Evolutionary conservation across 2,113 vertebrate species (phyloP).

Genomic region (Deroptyus accipitrinus): DNA sequence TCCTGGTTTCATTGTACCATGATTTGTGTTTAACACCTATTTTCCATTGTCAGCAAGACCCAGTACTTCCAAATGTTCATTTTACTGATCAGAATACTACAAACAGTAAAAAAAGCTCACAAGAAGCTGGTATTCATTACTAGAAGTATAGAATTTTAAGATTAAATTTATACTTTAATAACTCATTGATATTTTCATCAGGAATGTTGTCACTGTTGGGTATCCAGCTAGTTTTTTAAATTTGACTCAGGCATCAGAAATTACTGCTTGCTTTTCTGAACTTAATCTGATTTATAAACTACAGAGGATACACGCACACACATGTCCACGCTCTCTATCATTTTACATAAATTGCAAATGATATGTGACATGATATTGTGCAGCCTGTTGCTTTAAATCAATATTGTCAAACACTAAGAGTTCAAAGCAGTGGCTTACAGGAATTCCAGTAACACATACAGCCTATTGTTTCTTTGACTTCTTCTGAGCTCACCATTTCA

Average conservation of each 20-base stretch:
- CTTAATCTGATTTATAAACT: conserved; percentile 53
- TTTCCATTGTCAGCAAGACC: conserved; percentile 7
- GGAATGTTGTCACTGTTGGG: conserved; percentile 40
- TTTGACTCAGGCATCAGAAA: conserved; percentile 29
- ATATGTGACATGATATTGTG: conserved; percentile 2
- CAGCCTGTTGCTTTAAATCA: conserved; percentile 29
- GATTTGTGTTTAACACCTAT: conserved; percentile 12
- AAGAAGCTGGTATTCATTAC: conserved; percentile 30
- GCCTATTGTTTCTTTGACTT: neutral
- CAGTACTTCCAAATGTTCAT: neutral
- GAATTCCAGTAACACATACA: neutral
- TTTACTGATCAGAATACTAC: conserved; percentile 8
- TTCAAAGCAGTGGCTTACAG: neutral
- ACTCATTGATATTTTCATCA: conserved; percentile 54
- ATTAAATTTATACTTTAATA: conserved; percentile 62
- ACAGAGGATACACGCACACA: neutral
- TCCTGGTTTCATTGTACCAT: neutral
- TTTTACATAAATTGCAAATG: neutral
- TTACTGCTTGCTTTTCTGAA: conserved; percentile 7
- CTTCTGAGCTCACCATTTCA: neutral
- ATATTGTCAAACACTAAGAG: neutral
- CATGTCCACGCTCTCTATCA: neutral
- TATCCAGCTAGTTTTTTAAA: neutral
- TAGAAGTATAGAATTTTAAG: conserved; percentile 14
- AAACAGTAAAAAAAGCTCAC: neutral